Evolutionary conservation across 2,888 invertebrate species (phyloP), one percentile per base, ranked within the genome.

Genomic region (Pristionchus japonicus): DNA sequence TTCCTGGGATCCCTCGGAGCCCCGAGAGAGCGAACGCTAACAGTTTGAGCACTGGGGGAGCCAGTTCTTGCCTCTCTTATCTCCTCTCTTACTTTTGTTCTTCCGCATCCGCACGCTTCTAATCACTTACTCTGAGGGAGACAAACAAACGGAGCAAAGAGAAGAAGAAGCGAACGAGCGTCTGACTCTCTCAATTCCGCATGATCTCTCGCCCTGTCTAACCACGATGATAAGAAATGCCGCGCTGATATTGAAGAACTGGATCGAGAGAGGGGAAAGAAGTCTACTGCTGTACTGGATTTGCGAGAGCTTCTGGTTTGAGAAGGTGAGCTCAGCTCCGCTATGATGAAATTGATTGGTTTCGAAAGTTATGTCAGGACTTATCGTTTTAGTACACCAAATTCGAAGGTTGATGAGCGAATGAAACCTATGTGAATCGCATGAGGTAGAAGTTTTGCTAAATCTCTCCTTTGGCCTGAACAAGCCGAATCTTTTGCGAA

Each of bases 201-300:
- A 3, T 57, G 1, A 57, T 57, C 57, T 57, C 57, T 57, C 23
- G n/a, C n/a, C 2, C 7, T 57, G 9, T 57, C 57, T 57, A n/a
- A n/a, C n/a, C 7, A 17, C 52, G 20, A 57, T 23, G n/a, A 47
- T 43, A 77, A 17, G n/a, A 43, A 27, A 77, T 40, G 7, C 43
- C 7, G 43, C 40, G 77, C 77, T 77, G 77, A 77, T 77, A 77
- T 77, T 77, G 77, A 77, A 47, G 77, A 77, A 77, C 77, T 77
- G 77, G 77, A 77, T 77, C 47, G 77, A 47, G 74, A 67, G 31
- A n/a, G 70, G 6, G 37, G 37, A 70, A 15, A 7, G 34, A 34
- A 15, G 17, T 52, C 17, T 70, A 70, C 70, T 70, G 70, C 40
- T 70, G 70, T 70, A 70, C 70, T 37, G 70, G 34, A 70, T 70